A percentile compares a stretch with the other conserved stretches of the same genome.
Evolutionary conservation across 2,113 vertebrate species (phyloP).

Genomic region (Caretta caretta): DNA sequence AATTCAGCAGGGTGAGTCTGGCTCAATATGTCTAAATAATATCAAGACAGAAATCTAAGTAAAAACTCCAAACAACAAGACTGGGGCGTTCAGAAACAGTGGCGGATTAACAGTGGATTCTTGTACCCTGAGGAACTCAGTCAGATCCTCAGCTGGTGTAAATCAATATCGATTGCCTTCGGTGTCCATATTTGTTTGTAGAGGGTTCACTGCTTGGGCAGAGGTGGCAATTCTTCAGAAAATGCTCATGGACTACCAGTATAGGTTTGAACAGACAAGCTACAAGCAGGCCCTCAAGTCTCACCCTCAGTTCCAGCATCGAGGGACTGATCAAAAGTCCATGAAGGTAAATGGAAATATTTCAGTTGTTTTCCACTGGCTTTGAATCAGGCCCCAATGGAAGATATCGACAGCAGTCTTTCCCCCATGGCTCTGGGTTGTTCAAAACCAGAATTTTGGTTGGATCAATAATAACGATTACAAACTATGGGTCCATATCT

Average conservation of each 20-base stretch:
- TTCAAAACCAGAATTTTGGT: neutral
- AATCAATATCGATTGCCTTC: neutral
- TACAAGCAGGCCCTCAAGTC: neutral
- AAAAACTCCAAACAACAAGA: neutral
- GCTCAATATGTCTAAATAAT: neutral
- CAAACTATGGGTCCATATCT: neutral
- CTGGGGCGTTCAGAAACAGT: neutral
- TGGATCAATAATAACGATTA: neutral
- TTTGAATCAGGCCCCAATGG: no score
- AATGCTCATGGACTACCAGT: neutral
- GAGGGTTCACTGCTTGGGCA: neutral
- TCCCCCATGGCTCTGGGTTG: neutral
- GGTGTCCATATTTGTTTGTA: neutral
- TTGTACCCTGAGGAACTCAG: neutral
- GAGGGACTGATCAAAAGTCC: neutral
- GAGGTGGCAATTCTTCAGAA: neutral
- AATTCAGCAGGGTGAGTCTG: neutral
- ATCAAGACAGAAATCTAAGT: neutral
- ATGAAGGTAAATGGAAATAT: neutral
- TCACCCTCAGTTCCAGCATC: neutral
- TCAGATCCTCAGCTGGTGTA: neutral
- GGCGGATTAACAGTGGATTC: neutral
- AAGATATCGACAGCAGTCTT: neutral
- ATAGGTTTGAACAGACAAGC: neutral
- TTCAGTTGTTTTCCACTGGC: neutral